Evolutionary conservation across 2,797 vertebrate species (phyloP), one percentile per base, ranked within the genome.

Genomic region (Enteromius radiatus): DNA sequence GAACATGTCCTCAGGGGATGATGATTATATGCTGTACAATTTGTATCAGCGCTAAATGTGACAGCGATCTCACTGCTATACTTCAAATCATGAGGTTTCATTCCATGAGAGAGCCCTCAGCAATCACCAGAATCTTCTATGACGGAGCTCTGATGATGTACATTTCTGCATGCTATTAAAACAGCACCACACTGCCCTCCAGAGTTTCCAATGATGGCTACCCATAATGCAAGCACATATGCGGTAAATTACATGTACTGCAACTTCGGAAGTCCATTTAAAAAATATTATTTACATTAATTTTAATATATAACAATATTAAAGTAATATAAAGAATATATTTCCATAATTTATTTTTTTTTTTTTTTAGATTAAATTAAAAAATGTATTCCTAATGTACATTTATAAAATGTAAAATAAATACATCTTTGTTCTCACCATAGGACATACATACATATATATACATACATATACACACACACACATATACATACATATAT

Each of bases 181-280:
- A 79, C 15, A 73, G 59, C 45, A 82, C 12, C 41, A 49, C 33
- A 85, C 78, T 90, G 78, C 87, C 84, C 68, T 84, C 86, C 77
- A 69, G 65, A 67, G 47, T 69, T 33, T 17, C 12, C 33, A 28
- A 3, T 49, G 33, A 75, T 1, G 23, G 45, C 14, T 59, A 38
- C 5, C 21, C 49, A 33, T 38, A 21, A 78, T 28, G 31, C 4
- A 75, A 43, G 54, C 12, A n/a, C 10, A 33, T 15, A 41, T 1
- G 6, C n/a, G 26, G 6, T 36, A 14, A 2, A 59, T 52, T 36
- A 19, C 17, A 21, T 63, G 41, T 23, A 15, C 10, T 23, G 21
- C 5, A 43, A 68, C 26, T 45, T 70, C 17, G 9, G n/a, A 70
- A 47, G 15, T 26, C 23, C 14, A 17, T 19, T 63, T 3, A 1